Percentiles rank a stretch among this genome's conserved stretches.
These are phyloP conservation scores for Acanthopleura granulata DNA, from an alignment of 2,888 invertebrate genomes.

Conservation along the genomic window DNA sequence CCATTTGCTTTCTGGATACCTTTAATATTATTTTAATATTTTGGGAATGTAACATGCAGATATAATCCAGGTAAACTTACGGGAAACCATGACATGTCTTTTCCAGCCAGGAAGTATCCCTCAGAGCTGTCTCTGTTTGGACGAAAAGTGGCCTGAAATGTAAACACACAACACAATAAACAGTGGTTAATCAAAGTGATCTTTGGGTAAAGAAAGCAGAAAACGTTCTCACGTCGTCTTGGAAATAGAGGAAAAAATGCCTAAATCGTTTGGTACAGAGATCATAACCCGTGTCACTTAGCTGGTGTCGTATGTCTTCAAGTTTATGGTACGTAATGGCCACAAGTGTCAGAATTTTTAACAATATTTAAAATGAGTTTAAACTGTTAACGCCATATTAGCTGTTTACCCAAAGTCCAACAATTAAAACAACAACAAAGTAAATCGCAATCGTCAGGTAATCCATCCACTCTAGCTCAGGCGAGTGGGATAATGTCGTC, in stretches of 20 bases:
- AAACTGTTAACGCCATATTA: too few relatives aligned
- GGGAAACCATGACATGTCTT: constrained; percentile 14
- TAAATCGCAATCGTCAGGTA: constrained; percentile 43
- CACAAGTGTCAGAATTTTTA: background rate
- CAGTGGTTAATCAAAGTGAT: too few relatives aligned
- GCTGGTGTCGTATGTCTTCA: too few relatives aligned
- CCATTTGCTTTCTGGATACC: background rate
- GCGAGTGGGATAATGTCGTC: background rate
- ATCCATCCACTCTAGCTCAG: constrained; percentile 37
- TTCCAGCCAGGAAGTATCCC: constrained; percentile 14
- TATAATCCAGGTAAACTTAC: constrained; percentile 1
- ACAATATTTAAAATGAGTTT: background rate
- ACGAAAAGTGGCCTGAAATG: constrained; percentile 11
- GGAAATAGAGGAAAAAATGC: too few relatives aligned
- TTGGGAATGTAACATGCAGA: too few relatives aligned
- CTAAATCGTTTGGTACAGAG: too few relatives aligned
- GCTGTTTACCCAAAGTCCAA: constrained; percentile 46
- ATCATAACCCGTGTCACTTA: too few relatives aligned
- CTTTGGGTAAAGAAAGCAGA: too few relatives aligned
- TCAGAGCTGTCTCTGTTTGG: constrained; percentile 6
- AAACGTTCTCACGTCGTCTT: too few relatives aligned
- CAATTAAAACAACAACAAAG: constrained; percentile 43
- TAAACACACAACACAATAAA: background rate
- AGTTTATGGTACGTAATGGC: too few relatives aligned
- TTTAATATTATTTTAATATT: background rate